Evolutionary conservation across 2,797 vertebrate genomes (phyloP).

Genomic region (Gallinago stenura): DNA sequence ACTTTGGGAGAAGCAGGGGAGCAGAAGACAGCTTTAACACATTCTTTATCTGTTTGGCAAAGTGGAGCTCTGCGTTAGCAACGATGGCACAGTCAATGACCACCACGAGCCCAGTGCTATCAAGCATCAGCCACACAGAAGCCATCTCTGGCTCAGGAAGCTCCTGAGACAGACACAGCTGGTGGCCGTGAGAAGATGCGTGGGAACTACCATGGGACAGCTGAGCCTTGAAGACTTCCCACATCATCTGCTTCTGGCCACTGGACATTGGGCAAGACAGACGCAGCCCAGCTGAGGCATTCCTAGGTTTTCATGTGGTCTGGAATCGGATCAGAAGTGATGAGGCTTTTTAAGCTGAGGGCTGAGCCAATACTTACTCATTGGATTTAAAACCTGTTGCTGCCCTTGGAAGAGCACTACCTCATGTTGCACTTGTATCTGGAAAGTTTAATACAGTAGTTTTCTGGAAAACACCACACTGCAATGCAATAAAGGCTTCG

Average conservation of each 20-base stretch:
- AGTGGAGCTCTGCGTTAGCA: fast-evolving
- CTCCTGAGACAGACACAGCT: background rate
- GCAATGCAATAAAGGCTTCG: background rate
- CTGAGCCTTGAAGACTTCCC: background rate
- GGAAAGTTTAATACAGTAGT: fast-evolving
- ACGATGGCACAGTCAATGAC: fast-evolving
- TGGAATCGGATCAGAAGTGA: background rate
- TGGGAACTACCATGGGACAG: background rate
- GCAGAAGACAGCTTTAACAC: background rate
- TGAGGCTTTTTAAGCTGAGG: background rate
- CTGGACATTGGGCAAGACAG: background rate
- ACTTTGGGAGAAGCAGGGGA: background rate
- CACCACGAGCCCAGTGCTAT: background rate
- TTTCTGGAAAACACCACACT: background rate
- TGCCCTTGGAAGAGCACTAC: background rate
- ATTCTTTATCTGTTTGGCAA: background rate
- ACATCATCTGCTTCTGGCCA: background rate
- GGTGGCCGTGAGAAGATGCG: fast-evolving
- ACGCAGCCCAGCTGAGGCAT: background rate
- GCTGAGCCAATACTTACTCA: slow-evolving; percentile 34
- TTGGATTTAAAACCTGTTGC: background rate
- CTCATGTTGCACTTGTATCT: background rate
- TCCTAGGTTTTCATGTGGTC: slow-evolving; percentile 3
- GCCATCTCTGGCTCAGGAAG: background rate
- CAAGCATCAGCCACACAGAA: background rate